These are phyloP conservation scores for Clarias gariepinus DNA, from an alignment of 2,113 vertebrate species.

Conservation along the genomic window DNA sequence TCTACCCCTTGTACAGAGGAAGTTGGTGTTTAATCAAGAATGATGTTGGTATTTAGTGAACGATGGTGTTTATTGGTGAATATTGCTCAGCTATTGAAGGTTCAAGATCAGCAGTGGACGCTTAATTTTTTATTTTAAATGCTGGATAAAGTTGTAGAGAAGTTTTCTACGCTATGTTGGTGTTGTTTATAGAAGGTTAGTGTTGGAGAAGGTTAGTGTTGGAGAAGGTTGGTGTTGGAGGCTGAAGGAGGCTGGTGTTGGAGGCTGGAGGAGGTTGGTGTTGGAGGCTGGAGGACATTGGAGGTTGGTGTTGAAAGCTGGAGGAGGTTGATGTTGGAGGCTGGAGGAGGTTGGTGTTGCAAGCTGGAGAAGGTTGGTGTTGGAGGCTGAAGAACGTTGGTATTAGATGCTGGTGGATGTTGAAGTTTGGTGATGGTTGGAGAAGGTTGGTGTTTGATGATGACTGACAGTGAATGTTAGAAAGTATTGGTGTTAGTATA, in stretches of 20 bases:
- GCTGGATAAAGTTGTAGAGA: too few species aligned
- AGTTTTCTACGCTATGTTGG: not conserved
- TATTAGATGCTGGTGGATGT: not conserved
- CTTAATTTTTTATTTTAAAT: too few species aligned
- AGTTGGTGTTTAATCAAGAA: not conserved
- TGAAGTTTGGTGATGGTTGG: too few species aligned
- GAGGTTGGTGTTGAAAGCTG: too few species aligned
- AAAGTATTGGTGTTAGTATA: not conserved
- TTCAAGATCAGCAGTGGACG: not conserved
- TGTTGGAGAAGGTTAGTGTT: not conserved
- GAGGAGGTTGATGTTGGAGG: too few species aligned
- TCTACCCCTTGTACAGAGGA: not conserved
- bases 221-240: not conserved
- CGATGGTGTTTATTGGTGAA: not conserved
- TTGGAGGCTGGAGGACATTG: not conserved
- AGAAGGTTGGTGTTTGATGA: not conserved
- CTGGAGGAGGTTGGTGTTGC: too few species aligned
- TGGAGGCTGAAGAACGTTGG: too few species aligned
- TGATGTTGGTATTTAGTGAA: not conserved
- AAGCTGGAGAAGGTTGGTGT: too few species aligned
- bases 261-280: not conserved
- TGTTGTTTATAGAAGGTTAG: not conserved
- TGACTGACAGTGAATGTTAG: not conserved
- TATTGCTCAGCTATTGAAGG: not conserved
- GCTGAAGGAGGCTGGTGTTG: too few species aligned